Base-by-base conservation (phyloP, 1,140 invertebrate genomes). In the Antheraea mylitta region DNA sequence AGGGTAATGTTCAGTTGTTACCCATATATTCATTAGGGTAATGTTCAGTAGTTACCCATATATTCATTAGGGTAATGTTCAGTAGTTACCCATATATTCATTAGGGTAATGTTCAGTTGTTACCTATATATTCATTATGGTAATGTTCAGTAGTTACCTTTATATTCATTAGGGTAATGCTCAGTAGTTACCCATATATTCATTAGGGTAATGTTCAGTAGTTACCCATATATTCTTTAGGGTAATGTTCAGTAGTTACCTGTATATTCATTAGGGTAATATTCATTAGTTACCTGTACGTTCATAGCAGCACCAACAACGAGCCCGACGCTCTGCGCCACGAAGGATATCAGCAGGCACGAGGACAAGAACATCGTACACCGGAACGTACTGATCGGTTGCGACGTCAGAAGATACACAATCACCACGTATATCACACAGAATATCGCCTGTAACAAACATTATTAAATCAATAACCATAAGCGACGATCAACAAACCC, bases 301-400 rank as follows among this genome's bases (percentile, higher is more conserved):
- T 97, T 97, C 95, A 98, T 98, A 7, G 97, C 98, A 30, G 98
- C 98, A 48, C 98, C 98, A 7, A 99, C 98, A 0, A 99, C 96
- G 0, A 99, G 93, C 7, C 98, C 98, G 4, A 99, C 96, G 73
- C 97, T 98, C 92, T 99, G 98, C 19, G 98, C 98, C 42, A 99
- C 98, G 77, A 99, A 97, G 0, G 98, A 97, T 61, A 98, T 98
- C 78, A 99, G 93, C 61, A 98, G 94, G 81, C 97, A 98, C 10
- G 98, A 96, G 0, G 94, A 94, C 65, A 99, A 92, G 92, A 99
- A 99, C 95, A 99, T 98, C 22, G 94, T 93, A 90, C 97, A 99
- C 38, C 98, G 94, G 78, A 94, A 94, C 42, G 95, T 87, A 78
- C 98, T 98, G 68, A 95, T 93, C 0, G 98, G 98, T 90, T 99